A percentile compares a stretch with the other conserved stretches of the same genome.
Conservation (phyloP, 2,888 invertebrate genomes). For the Andrena marginata region DNA sequence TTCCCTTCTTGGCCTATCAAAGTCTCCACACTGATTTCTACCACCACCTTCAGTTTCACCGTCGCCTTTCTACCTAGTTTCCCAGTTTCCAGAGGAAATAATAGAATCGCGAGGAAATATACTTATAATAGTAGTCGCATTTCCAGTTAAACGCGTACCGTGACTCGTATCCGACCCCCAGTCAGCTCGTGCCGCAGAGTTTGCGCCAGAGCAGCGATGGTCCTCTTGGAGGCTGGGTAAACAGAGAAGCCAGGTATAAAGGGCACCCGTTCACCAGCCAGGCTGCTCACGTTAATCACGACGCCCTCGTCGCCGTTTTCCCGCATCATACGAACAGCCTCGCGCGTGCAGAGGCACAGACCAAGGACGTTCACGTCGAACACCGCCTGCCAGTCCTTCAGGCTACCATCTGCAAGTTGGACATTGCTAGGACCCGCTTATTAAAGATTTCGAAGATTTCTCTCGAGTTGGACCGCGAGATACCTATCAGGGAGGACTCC, state of each 20-base stretch:
- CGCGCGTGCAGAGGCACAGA: constrained; percentile 86
- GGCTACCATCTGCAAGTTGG: constrained; percentile 69
- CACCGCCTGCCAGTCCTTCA: constrained; percentile 84
- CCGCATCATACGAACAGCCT: constrained; percentile 87
- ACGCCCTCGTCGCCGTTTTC: constrained; percentile 86
- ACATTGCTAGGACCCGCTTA: background rate
- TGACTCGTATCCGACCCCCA: constrained; percentile 76
- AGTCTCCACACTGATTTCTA: no score
- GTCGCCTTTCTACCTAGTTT: no score
- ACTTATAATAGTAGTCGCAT: background rate
- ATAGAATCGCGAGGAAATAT: no score
- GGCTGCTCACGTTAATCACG: constrained; percentile 87
- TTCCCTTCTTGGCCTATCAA: no score
- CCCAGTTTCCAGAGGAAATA: no score
- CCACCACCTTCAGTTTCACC: no score
- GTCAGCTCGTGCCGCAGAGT: constrained; percentile 87
- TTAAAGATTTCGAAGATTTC: no score
- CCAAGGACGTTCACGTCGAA: constrained; percentile 87
- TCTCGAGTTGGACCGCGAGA: background rate
- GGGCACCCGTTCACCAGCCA: constrained; percentile 86
- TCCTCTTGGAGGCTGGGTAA: constrained; percentile 88
- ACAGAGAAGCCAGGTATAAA: constrained; percentile 86
- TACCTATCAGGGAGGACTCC: constrained; percentile 77
- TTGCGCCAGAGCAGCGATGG: constrained; percentile 87
- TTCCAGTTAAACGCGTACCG: constrained; percentile 54